phyloP scores from a whole-genome alignment of 2,797 vertebrate species.

The Phoxinus dragarum region DNA sequence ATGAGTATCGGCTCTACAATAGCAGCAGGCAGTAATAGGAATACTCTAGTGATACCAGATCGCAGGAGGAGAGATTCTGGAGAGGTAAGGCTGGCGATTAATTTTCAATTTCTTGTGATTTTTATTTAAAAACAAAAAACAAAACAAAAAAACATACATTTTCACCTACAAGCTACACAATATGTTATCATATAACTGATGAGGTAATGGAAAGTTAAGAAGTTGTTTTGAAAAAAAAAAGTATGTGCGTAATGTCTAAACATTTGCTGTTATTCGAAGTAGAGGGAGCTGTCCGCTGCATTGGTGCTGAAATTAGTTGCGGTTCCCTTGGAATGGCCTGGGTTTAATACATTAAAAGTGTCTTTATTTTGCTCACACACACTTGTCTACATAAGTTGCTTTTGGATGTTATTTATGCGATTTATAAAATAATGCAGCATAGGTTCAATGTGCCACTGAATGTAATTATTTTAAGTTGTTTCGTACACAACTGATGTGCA shows the following conservation, averaged over 20 bases:
- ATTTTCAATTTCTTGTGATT: neutral
- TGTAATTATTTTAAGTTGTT: neutral
- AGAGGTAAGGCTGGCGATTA: conserved; percentile 62
- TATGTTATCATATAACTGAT: neutral
- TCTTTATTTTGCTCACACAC: neutral
- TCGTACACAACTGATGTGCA: neutral
- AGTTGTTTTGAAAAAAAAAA: neutral
- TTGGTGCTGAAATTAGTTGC: neutral
- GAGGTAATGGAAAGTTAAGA: neutral
- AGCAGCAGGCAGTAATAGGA: conserved; percentile 66
- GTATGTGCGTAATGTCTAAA: neutral
- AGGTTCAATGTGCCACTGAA: neutral
- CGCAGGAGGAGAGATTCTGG: conserved; percentile 56
- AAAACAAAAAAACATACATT: fast-evolving
- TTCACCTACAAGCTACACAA: neutral
- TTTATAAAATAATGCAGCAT: neutral
- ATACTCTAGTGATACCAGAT: conserved; percentile 67
- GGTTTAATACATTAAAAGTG: neutral
- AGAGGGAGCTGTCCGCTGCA: neutral
- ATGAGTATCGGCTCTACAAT: conserved; percentile 74
- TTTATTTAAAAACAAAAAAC: no score
- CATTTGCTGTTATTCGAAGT: neutral
- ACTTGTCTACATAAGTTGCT: neutral
- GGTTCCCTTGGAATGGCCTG: neutral
- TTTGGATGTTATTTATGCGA: neutral